A percentile compares a stretch with the other conserved stretches of the same genome.
phyloP scores from a whole-genome alignment of 2,797 vertebrate species.

The Morelia viridis region DNA sequence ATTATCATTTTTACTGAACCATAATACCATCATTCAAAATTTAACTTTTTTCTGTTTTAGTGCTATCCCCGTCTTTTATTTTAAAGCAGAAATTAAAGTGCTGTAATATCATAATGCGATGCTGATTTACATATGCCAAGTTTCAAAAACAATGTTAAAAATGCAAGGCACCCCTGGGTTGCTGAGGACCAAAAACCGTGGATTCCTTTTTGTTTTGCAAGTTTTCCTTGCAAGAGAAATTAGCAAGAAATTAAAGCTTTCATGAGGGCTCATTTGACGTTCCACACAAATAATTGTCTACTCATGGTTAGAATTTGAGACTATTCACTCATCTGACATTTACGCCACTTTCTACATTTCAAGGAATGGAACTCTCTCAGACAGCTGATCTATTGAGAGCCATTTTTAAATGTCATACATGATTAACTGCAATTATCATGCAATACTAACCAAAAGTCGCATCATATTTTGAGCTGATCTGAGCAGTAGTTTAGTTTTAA shows the following conservation, averaged over 20 bases:
- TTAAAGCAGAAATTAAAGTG: neutral
- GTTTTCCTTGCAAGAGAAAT: neutral
- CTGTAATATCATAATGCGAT: neutral
- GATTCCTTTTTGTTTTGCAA: neutral
- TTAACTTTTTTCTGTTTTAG: neutral
- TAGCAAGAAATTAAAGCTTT: neutral
- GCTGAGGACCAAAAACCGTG: no score
- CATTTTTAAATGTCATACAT: neutral
- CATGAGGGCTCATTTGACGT: neutral
- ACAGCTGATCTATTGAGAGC: neutral
- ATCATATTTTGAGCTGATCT: slow-evolving; percentile 4
- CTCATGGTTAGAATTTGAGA: neutral
- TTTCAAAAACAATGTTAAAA: neutral
- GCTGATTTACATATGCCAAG: neutral
- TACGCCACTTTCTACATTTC: neutral
- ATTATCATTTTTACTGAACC: neutral
- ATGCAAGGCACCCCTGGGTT: neutral
- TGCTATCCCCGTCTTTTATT: neutral
- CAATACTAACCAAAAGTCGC: neutral
- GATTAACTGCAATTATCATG: neutral
- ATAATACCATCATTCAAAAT: neutral
- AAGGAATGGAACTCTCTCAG: neutral
- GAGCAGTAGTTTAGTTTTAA: neutral
- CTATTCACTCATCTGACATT: neutral
- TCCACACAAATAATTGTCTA: neutral